Percentiles rank a stretch among this genome's conserved stretches.
Conservation (phyloP, 2,797 vertebrate species). For the Scarus forsteni region DNA sequence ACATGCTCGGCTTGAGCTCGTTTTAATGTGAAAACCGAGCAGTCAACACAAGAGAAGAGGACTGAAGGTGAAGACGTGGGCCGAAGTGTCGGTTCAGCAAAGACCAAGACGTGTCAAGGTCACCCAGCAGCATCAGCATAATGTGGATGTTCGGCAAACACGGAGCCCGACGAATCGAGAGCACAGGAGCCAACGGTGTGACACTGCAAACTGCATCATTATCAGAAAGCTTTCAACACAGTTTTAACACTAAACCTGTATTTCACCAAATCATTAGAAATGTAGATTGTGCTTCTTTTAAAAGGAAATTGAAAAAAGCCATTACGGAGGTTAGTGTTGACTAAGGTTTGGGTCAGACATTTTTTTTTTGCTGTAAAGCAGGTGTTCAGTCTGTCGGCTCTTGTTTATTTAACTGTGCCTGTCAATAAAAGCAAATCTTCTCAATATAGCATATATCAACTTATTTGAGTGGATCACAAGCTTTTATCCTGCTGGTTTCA, state of each 20-base stretch:
- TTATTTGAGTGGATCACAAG: too few species aligned
- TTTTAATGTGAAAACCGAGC: conserved; percentile 6
- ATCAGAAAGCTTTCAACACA: not conserved
- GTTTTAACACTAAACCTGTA: not conserved
- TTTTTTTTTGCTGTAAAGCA: too few species aligned
- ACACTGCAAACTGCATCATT: not conserved
- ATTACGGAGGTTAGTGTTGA: too few species aligned
- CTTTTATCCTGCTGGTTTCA: too few species aligned
- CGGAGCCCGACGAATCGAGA: not conserved
- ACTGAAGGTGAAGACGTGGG: not conserved
- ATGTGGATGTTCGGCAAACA: conserved; percentile 7
- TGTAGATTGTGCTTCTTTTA: not conserved
- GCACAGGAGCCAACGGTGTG: not conserved
- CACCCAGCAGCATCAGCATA: not conserved
- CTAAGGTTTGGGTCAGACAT: too few species aligned
- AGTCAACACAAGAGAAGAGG: conserved; percentile 1
- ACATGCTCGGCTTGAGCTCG: not conserved
- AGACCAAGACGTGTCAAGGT: conserved; percentile 15
- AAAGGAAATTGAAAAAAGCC: not conserved
- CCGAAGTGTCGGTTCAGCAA: conserved; percentile 2
- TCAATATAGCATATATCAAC: too few species aligned
- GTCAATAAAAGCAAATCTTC: too few species aligned
- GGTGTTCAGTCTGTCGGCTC: too few species aligned
- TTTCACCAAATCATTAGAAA: not conserved
- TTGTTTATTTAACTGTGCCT: too few species aligned